These are phyloP conservation scores for Keiferia lycopersicella DNA, from an alignment of 2,888 invertebrate genomes.

Conservation along the genomic window DNA sequence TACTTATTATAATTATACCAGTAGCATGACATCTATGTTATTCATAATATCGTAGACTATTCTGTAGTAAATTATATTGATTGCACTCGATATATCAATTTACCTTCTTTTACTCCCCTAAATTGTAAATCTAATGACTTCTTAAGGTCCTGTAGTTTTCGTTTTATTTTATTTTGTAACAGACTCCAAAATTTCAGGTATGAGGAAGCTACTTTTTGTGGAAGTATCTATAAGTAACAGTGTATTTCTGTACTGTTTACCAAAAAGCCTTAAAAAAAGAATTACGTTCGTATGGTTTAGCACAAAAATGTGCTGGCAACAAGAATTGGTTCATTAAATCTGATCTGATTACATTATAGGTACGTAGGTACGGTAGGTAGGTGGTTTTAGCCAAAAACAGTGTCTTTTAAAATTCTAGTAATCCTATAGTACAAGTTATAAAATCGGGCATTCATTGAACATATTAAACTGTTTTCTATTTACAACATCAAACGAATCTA, in stretches of 20 bases:
- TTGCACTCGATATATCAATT: constrained; percentile 1
- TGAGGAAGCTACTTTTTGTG: constrained; percentile 31
- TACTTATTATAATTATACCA: background rate
- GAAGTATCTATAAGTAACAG: constrained; percentile 30
- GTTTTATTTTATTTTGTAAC: background rate
- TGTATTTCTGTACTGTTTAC: background rate
- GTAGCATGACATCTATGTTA: background rate
- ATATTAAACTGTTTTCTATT: background rate
- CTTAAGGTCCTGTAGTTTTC: background rate
- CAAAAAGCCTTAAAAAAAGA: no score
- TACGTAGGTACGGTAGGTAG: background rate
- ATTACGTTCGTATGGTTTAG: background rate
- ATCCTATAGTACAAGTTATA: background rate
- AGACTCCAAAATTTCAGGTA: background rate
- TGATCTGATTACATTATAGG: background rate
- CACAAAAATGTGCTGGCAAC: background rate
- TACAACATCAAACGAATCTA: background rate
- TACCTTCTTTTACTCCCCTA: background rate
- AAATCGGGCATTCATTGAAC: background rate
- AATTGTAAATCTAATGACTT: constrained; percentile 8
- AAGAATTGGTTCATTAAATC: no score
- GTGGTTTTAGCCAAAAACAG: background rate
- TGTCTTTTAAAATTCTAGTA: background rate
- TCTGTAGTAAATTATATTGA: background rate
- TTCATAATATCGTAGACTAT: constrained; percentile 5